Percentiles rank a stretch among this genome's conserved stretches.
These are phyloP conservation scores for Heliconius erato DNA, from an alignment of 2,888 invertebrate genomes.

Conservation along the genomic window DNA sequence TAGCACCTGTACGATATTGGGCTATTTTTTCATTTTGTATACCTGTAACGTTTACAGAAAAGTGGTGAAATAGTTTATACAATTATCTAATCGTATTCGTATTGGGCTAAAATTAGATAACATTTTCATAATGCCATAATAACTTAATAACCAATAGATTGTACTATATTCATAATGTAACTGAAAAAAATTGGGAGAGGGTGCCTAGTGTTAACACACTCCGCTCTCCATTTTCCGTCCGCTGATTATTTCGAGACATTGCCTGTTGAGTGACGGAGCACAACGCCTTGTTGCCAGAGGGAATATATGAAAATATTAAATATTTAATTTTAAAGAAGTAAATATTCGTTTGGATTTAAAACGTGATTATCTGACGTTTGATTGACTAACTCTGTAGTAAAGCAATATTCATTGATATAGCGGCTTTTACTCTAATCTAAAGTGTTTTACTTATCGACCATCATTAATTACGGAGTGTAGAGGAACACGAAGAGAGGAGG, in stretches of 20 bases:
- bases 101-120: neutral
- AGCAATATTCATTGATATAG: slow-evolving; percentile 63
- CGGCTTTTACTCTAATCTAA: slow-evolving; percentile 78
- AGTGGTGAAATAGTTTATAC: neutral
- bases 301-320: neutral
- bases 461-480: slow-evolving; percentile 74
- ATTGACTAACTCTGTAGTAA: slow-evolving; percentile 63
- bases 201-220: no score
- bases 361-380: slow-evolving; percentile 56
- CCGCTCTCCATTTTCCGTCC: no score
- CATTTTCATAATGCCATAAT: neutral
- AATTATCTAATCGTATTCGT: slow-evolving; percentile 18
- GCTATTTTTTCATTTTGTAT: slow-evolving; percentile 20
- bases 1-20: slow-evolving; percentile 29
- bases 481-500: slow-evolving; percentile 37
- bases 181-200: neutral
- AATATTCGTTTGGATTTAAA: neutral
- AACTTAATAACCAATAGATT: neutral
- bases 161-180: neutral
- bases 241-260: no score
- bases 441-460: slow-evolving; percentile 80
- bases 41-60: neutral
- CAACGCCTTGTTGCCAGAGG: no score
- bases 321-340: no score
- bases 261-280: no score